Conservation (phyloP, 2,797 vertebrate species). For the Poecilia gillii region DNA sequence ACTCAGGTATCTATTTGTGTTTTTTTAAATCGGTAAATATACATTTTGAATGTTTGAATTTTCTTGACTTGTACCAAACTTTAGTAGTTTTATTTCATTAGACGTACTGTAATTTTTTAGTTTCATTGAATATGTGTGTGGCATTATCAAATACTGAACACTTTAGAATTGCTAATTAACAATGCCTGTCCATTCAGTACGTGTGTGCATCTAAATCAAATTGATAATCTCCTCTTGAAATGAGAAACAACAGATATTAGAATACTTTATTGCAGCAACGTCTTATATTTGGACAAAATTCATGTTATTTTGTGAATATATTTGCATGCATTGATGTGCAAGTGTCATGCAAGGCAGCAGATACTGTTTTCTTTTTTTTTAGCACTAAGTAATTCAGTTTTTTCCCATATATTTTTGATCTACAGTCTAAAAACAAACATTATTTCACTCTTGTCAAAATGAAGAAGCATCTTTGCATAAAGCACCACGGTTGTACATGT, state of each 20-base stretch:
- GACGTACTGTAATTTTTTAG: neutral
- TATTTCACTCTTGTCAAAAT: neutral
- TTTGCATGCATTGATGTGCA: neutral
- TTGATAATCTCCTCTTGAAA: neutral
- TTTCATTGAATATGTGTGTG: neutral
- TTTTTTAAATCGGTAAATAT: conserved; percentile 63
- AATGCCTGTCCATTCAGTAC: neutral
- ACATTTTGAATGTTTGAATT: conserved; percentile 48
- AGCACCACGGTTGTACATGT: neutral
- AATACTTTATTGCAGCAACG: conserved; percentile 28
- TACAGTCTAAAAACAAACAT: neutral
- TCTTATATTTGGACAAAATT: conserved; percentile 2
- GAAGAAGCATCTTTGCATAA: neutral
- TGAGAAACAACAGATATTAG: conserved; percentile 5
- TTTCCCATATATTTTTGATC: neutral
- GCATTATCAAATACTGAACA: neutral
- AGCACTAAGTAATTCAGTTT: neutral
- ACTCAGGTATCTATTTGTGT: conserved; percentile 17
- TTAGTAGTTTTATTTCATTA: neutral
- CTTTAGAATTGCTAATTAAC: neutral
- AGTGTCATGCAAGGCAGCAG: neutral
- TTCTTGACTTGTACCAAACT: neutral
- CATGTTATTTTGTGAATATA: neutral
- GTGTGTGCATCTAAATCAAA: neutral
- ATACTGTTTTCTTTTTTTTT: neutral